Percentiles rank a stretch among this genome's conserved stretches.
Evolutionary conservation across 2,888 invertebrate species (phyloP).

Genomic region (Operophtera brumata): DNA sequence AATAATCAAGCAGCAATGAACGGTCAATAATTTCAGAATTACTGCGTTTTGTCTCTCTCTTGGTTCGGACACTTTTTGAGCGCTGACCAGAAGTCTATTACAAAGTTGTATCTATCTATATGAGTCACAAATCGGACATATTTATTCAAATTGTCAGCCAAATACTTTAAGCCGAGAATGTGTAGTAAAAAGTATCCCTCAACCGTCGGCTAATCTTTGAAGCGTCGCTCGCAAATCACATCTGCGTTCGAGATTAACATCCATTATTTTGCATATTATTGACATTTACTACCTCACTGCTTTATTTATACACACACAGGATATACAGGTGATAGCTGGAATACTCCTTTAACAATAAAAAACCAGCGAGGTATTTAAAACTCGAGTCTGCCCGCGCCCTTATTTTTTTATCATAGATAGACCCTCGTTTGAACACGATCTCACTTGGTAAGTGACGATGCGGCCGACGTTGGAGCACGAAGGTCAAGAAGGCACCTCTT

Average conservation of each 20-base stretch:
- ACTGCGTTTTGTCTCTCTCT: too few relatives aligned
- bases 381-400: too few relatives aligned
- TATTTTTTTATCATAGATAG: too few relatives aligned
- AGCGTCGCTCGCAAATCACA: conserved; percentile 74
- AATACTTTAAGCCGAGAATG: conserved; percentile 22
- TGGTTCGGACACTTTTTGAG: too few relatives aligned
- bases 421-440: too few relatives aligned
- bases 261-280: conserved; percentile 80
- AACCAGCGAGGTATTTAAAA: not conserved
- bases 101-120: not conserved
- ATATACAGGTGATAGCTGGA: not conserved
- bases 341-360: not conserved
- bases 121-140: conserved; percentile 12
- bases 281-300: conserved; percentile 77
- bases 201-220: conserved; percentile 71
- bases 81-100: too few relatives aligned
- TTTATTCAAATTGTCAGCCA: conserved; percentile 17
- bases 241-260: conserved; percentile 70
- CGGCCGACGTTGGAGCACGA: too few relatives aligned
- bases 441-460: too few relatives aligned
- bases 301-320: conserved; percentile 65
- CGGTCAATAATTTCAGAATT: too few relatives aligned
- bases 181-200: conserved; percentile 29
- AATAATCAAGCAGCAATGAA: too few relatives aligned
- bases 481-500: too few relatives aligned